These are phyloP conservation scores for Piaya cayana DNA, from an alignment of 2,113 vertebrate species.

Conservation along the genomic window DNA sequence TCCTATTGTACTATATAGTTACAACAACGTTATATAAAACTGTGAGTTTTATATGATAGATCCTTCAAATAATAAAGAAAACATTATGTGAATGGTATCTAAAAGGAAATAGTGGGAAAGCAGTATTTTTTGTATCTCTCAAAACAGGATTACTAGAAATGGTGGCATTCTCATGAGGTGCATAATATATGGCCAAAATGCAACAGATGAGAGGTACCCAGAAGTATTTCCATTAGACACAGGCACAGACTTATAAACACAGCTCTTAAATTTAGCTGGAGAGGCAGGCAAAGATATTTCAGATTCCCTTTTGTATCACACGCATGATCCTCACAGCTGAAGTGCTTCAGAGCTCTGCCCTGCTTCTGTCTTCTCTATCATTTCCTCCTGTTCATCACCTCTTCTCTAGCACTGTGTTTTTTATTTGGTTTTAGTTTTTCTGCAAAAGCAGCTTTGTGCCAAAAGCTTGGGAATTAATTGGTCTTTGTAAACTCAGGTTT, in stretches of 20 bases:
- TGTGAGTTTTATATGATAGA: background rate
- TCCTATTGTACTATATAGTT: background rate
- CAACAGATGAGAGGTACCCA: background rate
- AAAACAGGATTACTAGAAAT: background rate
- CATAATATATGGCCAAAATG: background rate
- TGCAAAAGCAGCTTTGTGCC: background rate
- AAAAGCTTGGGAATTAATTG: background rate
- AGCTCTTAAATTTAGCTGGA: background rate
- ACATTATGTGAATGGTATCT: background rate
- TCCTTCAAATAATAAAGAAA: background rate
- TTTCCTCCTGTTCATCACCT: background rate
- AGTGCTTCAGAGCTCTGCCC: conserved; percentile 30
- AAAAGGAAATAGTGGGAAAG: background rate
- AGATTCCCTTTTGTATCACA: background rate
- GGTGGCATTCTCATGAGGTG: background rate
- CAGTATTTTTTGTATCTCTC: background rate
- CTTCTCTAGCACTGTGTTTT: background rate
- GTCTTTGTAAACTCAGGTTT: background rate
- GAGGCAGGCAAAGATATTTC: background rate
- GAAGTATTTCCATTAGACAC: background rate
- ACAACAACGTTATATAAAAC: background rate
- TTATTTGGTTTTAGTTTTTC: background rate
- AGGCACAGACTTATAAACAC: background rate
- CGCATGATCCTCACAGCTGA: background rate
- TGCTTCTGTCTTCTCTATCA: conserved; percentile 21